phyloP scores from a whole-genome alignment of 2,113 vertebrate genomes.

The Tenrec ecaudatus region DNA sequence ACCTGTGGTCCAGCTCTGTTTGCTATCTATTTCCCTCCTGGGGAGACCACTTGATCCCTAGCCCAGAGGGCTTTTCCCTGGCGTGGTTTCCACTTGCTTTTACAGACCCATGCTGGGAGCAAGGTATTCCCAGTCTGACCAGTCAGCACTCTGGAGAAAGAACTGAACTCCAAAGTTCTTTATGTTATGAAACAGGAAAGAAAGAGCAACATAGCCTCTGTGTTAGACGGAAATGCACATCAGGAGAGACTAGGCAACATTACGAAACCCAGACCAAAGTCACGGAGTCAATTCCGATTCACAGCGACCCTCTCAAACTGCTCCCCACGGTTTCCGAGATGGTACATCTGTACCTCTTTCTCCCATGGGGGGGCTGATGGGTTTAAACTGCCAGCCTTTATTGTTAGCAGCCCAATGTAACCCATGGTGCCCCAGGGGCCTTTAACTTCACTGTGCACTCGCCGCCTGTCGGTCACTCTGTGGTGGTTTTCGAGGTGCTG shows the following conservation, averaged over 20 bases:
- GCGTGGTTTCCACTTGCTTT: background rate
- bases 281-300: no score
- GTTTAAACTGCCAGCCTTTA: no score
- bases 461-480: background rate
- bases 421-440: no score
- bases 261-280: background rate
- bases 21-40: background rate
- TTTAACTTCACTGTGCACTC: no score
- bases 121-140: constrained; percentile 2
- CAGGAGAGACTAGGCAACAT: background rate
- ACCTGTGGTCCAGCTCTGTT: background rate
- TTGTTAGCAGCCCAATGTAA: no score
- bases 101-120: background rate
- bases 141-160: background rate
- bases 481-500: background rate
- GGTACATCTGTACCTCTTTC: no score
- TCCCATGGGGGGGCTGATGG: no score
- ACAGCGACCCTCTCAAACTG: no score
- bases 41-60: background rate
- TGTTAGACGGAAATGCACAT: background rate
- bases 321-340: no score
- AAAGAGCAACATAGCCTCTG: background rate
- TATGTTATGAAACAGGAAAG: background rate
- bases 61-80: background rate
- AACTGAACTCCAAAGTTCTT: constrained; percentile 1